phyloP scores from a whole-genome alignment of 2,888 invertebrate species.

The Ditylenchus weischeri region DNA sequence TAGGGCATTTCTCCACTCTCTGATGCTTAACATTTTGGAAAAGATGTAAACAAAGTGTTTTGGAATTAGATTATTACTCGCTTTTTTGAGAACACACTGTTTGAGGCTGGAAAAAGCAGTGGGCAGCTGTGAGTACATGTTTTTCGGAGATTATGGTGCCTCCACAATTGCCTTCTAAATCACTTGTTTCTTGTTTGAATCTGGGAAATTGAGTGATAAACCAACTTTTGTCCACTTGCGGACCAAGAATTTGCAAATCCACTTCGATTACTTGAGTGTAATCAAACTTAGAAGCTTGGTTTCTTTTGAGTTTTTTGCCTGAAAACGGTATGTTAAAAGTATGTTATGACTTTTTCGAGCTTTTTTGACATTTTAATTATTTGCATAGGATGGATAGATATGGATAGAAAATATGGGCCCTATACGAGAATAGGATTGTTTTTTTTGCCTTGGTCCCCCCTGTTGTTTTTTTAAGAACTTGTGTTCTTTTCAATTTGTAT shows the following conservation, averaged over 20 bases:
- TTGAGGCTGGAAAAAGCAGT: constrained; percentile 22
- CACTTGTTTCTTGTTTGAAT: background rate
- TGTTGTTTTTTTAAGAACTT: no score
- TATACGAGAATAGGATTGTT: no score
- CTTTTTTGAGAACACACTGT: constrained; percentile 1
- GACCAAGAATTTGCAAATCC: constrained; percentile 1
- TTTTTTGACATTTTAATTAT: no score
- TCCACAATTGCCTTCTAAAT: constrained; percentile 18
- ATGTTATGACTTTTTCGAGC: no score
- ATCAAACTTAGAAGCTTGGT: background rate
- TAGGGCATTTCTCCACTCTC: background rate
- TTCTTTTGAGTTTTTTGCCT: no score
- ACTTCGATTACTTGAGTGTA: constrained; percentile 9
- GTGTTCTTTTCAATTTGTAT: no score
- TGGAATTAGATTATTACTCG: constrained; percentile 6
- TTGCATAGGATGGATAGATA: no score
- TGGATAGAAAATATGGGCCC: no score
- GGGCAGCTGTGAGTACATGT: constrained; percentile 27
- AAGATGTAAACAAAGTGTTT: background rate
- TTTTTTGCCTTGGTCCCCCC: no score
- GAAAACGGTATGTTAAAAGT: no score
- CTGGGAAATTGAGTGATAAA: no score
- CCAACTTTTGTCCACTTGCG: background rate
- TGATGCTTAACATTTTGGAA: background rate
- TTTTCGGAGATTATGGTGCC: constrained; percentile 19